Evolutionary conservation across 2,888 invertebrate species (phyloP).

Genomic region (Chaitophorus viminalis): DNA sequence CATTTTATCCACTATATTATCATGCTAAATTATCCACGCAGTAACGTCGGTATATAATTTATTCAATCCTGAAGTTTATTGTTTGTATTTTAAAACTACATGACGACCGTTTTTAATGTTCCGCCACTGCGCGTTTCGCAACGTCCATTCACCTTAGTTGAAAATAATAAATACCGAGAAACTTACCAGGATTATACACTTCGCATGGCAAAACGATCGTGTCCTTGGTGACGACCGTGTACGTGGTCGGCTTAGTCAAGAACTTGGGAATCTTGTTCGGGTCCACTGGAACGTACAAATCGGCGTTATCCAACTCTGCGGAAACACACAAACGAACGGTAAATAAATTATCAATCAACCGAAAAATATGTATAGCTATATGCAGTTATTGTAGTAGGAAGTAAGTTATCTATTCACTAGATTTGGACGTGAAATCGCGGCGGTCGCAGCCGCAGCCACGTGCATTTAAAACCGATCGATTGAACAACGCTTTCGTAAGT

Average conservation of each 20-base stretch:
- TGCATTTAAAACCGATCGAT: too few relatives aligned
- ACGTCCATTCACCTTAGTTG: background rate
- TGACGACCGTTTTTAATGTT: background rate
- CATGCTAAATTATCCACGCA: too few relatives aligned
- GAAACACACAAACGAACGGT: background rate
- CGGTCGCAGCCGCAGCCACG: too few relatives aligned
- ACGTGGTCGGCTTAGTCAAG: constrained; percentile 79
- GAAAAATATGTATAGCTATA: background rate
- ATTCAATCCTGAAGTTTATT: too few relatives aligned
- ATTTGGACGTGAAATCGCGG: too few relatives aligned
- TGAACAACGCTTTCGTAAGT: too few relatives aligned
- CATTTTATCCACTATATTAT: too few relatives aligned
- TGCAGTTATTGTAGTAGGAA: too few relatives aligned
- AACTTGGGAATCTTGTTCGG: constrained; percentile 72
- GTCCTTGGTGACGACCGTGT: constrained; percentile 81
- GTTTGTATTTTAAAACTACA: background rate
- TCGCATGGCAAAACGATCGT: constrained; percentile 82
- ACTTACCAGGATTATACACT: constrained; percentile 82
- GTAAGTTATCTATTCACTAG: too few relatives aligned
- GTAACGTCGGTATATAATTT: too few relatives aligned
- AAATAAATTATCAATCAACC: background rate
- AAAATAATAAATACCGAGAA: background rate
- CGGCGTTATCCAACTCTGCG: constrained; percentile 44
- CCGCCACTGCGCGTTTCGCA: background rate
- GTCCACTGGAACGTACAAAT: constrained; percentile 12